phyloP scores from a whole-genome alignment of 2,797 vertebrate genomes.

The Acrossocheilus fasciatus region DNA sequence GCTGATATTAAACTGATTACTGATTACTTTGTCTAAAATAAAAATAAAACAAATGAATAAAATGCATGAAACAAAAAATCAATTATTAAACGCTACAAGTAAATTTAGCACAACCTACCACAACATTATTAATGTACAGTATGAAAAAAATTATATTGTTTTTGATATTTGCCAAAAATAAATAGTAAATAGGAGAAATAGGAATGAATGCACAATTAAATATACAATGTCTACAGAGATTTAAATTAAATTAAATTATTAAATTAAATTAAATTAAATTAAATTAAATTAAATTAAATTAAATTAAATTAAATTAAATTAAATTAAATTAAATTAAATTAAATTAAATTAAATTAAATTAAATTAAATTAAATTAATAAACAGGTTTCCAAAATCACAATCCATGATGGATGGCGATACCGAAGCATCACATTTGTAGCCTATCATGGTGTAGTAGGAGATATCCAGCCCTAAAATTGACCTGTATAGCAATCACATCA shows the following conservation, averaged over 20 bases:
- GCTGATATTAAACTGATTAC: neutral
- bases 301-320: no score
- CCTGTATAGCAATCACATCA: slow-evolving; percentile 4
- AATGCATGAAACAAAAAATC: neutral
- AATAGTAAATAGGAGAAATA: neutral
- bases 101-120: neutral
- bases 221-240: neutral
- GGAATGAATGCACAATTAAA: neutral
- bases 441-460: no score
- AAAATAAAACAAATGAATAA: neutral
- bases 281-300: no score
- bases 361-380: no score
- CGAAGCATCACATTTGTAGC: neutral
- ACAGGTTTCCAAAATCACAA: neutral
- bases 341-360: no score
- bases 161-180: no score
- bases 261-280: no score
- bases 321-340: no score
- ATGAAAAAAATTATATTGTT: neutral
- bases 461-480: neutral
- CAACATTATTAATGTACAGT: neutral
- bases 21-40: neutral
- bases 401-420: neutral
- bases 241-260: neutral
- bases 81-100: neutral